Base-by-base conservation (phyloP, 2,888 invertebrate species). In the Plebejus anna region DNA sequence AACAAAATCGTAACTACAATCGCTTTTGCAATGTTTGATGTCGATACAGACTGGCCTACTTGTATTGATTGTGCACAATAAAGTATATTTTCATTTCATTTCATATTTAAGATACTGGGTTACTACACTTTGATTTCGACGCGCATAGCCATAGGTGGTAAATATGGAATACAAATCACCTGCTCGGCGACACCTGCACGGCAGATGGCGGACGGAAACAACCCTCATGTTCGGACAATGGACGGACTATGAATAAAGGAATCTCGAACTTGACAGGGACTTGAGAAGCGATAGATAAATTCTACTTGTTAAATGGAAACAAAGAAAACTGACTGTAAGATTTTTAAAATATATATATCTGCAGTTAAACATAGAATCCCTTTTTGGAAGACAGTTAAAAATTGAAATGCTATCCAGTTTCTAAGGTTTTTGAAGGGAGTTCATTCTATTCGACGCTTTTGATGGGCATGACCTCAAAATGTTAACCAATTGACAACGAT, bases 161-260 rank as follows among this genome's bases (percentile, higher is more conserved):
- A 42, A 22, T 73, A 86, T 85, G 86, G 86, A 88, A 88, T 89
- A 87, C 82, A 88, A 90, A 90, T 89, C 92, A 93, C 92, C 92
- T 93, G 93, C 88, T 92, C 89, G 86, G 84, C 84, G 85, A 88
- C 93, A 93, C 93, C 92, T 93, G 93, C 90, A 81, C 77, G 88
- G 86, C 93, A 93, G 91, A 91, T 92, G 92, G 86, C 81, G 81
- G 82, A 88, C 86, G 85, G 84, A 83, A 55, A 76, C 80, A 78
- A 80, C 79, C 79, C 78, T 78, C 72, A 36, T 71, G 57, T 73
- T 55, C 16, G 73, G 73, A 73, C 73, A 73, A 73, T 73, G 73
- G 73, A 73, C 3, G 36, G 66, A 73, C 55, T 73, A 66, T 6
- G 66, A 66, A 66, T 66, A 66, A 59, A 66, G 66, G 5, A 66